Evolutionary conservation across 2,113 vertebrate genomes (phyloP), one percentile per base, ranked within the genome.

Genomic region (Scolopax mira): DNA sequence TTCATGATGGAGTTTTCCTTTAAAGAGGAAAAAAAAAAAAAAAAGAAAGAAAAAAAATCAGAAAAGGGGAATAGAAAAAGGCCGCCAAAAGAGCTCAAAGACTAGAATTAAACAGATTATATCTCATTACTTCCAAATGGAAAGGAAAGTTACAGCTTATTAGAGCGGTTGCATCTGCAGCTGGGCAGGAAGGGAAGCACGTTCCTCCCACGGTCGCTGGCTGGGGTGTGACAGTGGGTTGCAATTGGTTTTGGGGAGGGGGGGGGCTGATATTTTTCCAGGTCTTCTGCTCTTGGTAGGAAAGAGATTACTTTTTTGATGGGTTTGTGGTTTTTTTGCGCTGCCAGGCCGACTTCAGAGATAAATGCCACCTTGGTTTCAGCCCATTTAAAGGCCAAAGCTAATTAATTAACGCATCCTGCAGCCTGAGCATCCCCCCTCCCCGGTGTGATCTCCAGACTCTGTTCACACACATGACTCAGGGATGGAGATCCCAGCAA

Each of bases 51-150:
- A 28, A 74, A 88, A 64, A 92, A 90, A 82, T 5, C 37, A 44
- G 71, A 88, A 91, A 96, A 93, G 37, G 72, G 86, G 83, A 96
- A 81, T 72, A 96, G 90, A 96, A 93, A 94, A 95, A 77, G 95
- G 92, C 93, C 79, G 79, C 85, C 94, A 93, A 96, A 96, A 96
- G 95, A 97, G 94, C 95, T 96, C 91, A 93, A 97, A 97, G 90
- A 91, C 96, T 97, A 93, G 97, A 97, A 97, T 97, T 97, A 97
- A 97, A 95, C 95, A 97, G 97, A 97, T 97, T 97, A 97, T 96
- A 96, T 97, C 97, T 97, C 97, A 96, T 97, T 97, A 97, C 93
- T 96, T 96, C 94, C 93, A 97, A 97, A 97, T 96, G 96, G 96
- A 84, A 96, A 94, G 73, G 67, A 93, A 93, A 96, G 93, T 92